These are phyloP conservation scores for Plectus sambesii DNA, from an alignment of 1,140 invertebrate genomes.

Conservation along the genomic window DNA sequence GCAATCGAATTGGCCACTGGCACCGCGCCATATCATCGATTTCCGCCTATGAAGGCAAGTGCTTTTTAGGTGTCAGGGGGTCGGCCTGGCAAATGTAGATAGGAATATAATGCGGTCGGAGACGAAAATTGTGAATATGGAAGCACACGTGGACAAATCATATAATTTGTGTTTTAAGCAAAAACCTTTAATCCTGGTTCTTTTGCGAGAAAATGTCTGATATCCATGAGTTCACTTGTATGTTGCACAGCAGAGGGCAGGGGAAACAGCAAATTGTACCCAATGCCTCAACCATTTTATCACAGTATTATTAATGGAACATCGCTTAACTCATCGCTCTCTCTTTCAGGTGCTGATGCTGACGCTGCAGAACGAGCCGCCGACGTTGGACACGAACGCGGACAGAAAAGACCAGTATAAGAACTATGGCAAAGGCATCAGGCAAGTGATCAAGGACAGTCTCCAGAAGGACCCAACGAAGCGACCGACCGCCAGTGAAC, in stretches of 20 bases:
- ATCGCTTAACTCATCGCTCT: neutral
- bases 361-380: conserved; percentile 94
- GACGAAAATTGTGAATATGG: too few species aligned
- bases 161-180: conserved; percentile 13
- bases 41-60: conserved; percentile 88
- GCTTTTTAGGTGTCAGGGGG: conserved; percentile 28
- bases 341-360: conserved; percentile 67
- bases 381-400: conserved; percentile 81
- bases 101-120: too few species aligned
- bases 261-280: too few species aligned
- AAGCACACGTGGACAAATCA: neutral
- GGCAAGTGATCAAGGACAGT: conserved; percentile 82
- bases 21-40: conserved; percentile 86
- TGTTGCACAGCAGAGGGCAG: too few species aligned
- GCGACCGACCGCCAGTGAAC: conserved; percentile 85
- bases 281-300: too few species aligned
- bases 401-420: conserved; percentile 97
- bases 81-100: too few species aligned
- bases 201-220: neutral
- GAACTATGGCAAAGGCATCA: conserved; percentile 88
- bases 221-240: neutral
- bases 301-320: too few species aligned
- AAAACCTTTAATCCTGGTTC: too few species aligned
- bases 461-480: conserved; percentile 81
- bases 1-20: conserved; percentile 97